phyloP scores from a whole-genome alignment of 2,797 vertebrate species.

The Parauchenoglanis ngamensis region DNA sequence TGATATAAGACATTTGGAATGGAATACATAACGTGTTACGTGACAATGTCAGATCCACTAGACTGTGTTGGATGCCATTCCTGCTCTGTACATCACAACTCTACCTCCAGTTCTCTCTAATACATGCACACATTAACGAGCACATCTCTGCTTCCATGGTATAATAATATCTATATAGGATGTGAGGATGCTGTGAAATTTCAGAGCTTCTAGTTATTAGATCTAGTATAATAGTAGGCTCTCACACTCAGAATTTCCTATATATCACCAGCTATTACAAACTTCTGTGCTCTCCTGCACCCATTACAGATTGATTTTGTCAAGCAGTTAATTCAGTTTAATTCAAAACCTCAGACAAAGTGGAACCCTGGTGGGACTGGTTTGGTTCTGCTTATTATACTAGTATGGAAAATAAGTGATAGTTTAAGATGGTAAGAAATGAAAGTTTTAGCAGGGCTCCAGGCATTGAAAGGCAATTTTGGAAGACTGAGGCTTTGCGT shows the following conservation, averaged over 20 bases:
- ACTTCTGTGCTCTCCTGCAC: constrained; percentile 12
- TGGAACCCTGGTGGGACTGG: constrained; percentile 44
- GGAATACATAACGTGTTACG: not conserved
- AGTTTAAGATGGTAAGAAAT: constrained; percentile 39
- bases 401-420: constrained; percentile 40
- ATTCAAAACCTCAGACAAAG: constrained; percentile 54
- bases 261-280: constrained; percentile 30
- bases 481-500: constrained; percentile 43
- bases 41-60: too few relatives aligned
- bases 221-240: constrained; percentile 48
- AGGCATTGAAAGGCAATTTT: constrained; percentile 60
- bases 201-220: constrained; percentile 36
- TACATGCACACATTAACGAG: constrained; percentile 16
- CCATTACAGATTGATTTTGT: constrained; percentile 56
- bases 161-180: constrained; percentile 7
- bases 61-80: constrained; percentile 2
- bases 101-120: not conserved
- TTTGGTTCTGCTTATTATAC: constrained; percentile 54
- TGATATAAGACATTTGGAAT: constrained; percentile 29
- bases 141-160: not conserved
- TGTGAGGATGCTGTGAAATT: constrained; percentile 20
- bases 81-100: not conserved
- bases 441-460: constrained; percentile 36
- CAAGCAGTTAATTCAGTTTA: constrained; percentile 57
- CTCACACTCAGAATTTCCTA: constrained; percentile 50